These are phyloP conservation scores for Pollenia angustigena DNA, from an alignment of 2,888 invertebrate genomes.

Conservation along the genomic window DNA sequence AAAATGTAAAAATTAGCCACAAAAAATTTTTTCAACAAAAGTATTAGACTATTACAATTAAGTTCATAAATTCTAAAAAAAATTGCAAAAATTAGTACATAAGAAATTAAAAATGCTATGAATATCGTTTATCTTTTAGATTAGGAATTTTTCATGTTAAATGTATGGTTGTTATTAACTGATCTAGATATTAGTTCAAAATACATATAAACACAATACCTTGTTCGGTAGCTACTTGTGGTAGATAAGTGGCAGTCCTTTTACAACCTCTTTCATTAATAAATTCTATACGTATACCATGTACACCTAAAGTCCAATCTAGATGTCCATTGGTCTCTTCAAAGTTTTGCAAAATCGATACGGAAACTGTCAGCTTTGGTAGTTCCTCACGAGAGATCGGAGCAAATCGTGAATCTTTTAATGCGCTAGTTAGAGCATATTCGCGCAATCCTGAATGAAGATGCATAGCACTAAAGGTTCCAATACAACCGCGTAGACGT, in stretches of 20 bases:
- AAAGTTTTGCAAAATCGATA: slow-evolving; percentile 96
- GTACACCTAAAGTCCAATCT: slow-evolving; percentile 98
- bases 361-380: slow-evolving; percentile 95
- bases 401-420: slow-evolving; percentile 97
- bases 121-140: too few relatives aligned
- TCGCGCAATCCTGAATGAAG: slow-evolving; percentile 97
- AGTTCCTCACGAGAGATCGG: slow-evolving; percentile 98
- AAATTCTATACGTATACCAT: slow-evolving; percentile 99
- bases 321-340: slow-evolving; percentile 97
- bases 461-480: slow-evolving; percentile 98
- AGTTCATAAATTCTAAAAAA: too few relatives aligned
- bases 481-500: slow-evolving; percentile 98
- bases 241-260: slow-evolving; percentile 98
- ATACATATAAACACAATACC: slow-evolving; percentile 85
- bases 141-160: too few relatives aligned
- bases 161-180: too few relatives aligned
- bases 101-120: too few relatives aligned
- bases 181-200: too few relatives aligned
- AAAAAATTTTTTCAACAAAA: too few relatives aligned
- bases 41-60: too few relatives aligned
- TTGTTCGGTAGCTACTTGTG: slow-evolving; percentile 99
- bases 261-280: slow-evolving; percentile 96
- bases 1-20: too few relatives aligned
- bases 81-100: too few relatives aligned
- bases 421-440: slow-evolving; percentile 98